Base-by-base conservation (phyloP, 2,797 vertebrate species). In the Clangula hyemalis region DNA sequence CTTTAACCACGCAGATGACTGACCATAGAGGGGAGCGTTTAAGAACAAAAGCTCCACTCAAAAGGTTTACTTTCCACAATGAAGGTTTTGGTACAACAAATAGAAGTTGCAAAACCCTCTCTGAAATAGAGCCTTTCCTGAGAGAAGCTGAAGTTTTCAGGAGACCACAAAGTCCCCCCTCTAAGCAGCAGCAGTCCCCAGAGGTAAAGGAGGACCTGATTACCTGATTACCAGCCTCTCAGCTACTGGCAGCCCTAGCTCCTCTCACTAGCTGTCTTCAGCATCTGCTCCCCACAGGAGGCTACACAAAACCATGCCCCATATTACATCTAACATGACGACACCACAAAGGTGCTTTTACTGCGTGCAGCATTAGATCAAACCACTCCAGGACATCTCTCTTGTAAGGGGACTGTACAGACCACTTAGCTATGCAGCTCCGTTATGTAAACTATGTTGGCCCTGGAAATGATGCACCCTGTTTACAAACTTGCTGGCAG, bases 41-140 rank as follows among this genome's bases (percentile, higher is more conserved):
- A 60, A 3, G 15, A 91, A 85, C 81, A 93, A 90, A n/a, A 76
- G 57, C 68, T 92, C 68, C 69, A 89, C 81, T 83, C 81, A 82
- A 36, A 62, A 43, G 75, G 51, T n/a, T 62, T 22, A 61, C 51
- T 74, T 73, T 28, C 49, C 76, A 64, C 27, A 90, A 12, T 7
- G 19, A 79, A 66, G 69, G 57, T 13, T 89, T 57, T 71, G 39
- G 39, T 85, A 49, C 78, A 92, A 78, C 64, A 80, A 49, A 56
- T 34, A 85, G 39, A 45, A 91, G 30, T 16, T 86, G 79, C 78
- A 89, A 76, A 93, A 71, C 53, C 28, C 30, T 73, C 45, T 54
- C n/a, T 38, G 49, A 54, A 88, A 81, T 45, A 47, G 56, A 60
- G 54, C 19, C 1, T 1, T 32, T 84, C 32, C 72, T 60, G 60